These are phyloP conservation scores for Rhizoglyphus robini DNA, from an alignment of 1,140 invertebrate species.

Conservation along the genomic window DNA sequence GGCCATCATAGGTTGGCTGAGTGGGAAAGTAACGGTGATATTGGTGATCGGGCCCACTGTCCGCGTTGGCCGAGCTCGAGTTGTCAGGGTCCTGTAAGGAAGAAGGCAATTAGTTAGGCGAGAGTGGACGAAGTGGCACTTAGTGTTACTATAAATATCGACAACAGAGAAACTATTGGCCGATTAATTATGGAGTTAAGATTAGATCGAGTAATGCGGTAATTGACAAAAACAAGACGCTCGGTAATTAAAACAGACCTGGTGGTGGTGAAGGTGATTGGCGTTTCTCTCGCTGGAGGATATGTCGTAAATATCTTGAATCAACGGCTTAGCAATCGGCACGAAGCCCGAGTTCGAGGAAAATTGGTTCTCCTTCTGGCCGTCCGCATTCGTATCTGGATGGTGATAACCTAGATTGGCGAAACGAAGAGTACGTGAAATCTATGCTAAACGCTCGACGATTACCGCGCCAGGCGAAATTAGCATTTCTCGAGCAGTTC, in stretches of 20 bases:
- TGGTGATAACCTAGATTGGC: neutral
- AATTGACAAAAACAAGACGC: neutral
- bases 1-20: neutral
- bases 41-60: neutral
- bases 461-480: neutral
- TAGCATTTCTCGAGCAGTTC: neutral
- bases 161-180: neutral
- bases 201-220: neutral
- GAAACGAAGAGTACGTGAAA: constrained; percentile 18
- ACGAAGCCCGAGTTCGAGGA: neutral
- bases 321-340: constrained; percentile 15
- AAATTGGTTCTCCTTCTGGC: neutral
- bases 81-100: neutral
- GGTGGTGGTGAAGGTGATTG: neutral
- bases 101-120: neutral
- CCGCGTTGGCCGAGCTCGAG: neutral
- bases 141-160: neutral
- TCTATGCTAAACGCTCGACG: constrained; percentile 11
- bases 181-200: neutral
- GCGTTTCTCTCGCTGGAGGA: neutral
- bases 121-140: neutral
- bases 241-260: constrained; percentile 7
- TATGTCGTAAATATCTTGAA: neutral
- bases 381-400: neutral
- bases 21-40: neutral